Conservation (phyloP, 2,888 invertebrate genomes). For the Rotaria socialis region DNA sequence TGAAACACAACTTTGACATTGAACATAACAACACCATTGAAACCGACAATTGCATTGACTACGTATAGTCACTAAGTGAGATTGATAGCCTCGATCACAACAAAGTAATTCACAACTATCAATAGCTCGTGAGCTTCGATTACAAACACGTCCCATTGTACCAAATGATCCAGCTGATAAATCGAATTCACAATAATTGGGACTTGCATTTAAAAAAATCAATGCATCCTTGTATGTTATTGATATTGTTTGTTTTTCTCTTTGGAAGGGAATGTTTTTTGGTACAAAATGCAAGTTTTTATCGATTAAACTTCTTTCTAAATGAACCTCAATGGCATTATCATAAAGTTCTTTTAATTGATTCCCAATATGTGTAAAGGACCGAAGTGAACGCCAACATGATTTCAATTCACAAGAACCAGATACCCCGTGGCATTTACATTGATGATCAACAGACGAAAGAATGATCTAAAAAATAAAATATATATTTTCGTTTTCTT, state of each 20-base stretch:
- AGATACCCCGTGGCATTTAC: slow-evolving; percentile 89
- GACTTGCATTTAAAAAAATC: slow-evolving; percentile 81
- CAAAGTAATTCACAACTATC: slow-evolving; percentile 83
- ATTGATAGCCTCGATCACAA: slow-evolving; percentile 78
- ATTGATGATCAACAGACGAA: slow-evolving; percentile 61
- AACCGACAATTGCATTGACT: slow-evolving; percentile 84
- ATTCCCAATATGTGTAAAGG: slow-evolving; percentile 72
- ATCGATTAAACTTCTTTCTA: slow-evolving; percentile 20
- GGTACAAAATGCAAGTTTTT: slow-evolving; percentile 8
- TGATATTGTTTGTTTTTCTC: background rate
- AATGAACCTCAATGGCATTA: slow-evolving; percentile 65
- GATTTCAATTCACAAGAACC: slow-evolving; percentile 83
- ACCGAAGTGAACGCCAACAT: slow-evolving; percentile 79
- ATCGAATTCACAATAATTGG: slow-evolving; percentile 82
- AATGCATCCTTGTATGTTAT: slow-evolving; percentile 76
- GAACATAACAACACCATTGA: slow-evolving; percentile 83
- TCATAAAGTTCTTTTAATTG: slow-evolving; percentile 75
- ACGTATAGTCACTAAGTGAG: slow-evolving; percentile 73
- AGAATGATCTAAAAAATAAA: background rate
- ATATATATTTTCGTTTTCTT: too few species aligned
- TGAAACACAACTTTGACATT: slow-evolving; percentile 71
- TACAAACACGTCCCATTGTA: slow-evolving; percentile 76
- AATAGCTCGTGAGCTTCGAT: slow-evolving; percentile 75
- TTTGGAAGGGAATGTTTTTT: background rate
- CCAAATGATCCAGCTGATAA: slow-evolving; percentile 77